These are phyloP conservation scores for Mus musculus DNA, from an alignment of 2,113 vertebrate genomes.

Conservation along the genomic window GRCm39 chr4:96846501-96847000, in stretches of 20 bases:
- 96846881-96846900: background rate
- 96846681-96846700: background rate
- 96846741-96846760: background rate
- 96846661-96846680: background rate
- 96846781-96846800: background rate
- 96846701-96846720: background rate
- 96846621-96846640: too few relatives aligned
- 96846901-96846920: slow-evolving; percentile 38
- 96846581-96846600: too few relatives aligned
- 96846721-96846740: background rate
- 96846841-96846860: background rate
- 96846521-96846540: too few relatives aligned
- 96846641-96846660: background rate
- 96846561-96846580: too few relatives aligned
- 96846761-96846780: background rate
- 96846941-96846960: slow-evolving; percentile 42
- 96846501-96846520: too few relatives aligned
- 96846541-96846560: too few relatives aligned
- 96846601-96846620: too few relatives aligned
- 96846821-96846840: background rate
- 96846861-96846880: background rate
- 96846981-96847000: background rate
- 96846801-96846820: background rate
- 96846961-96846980: slow-evolving; percentile 48
- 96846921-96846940: slow-evolving; percentile 38